Base-by-base conservation (phyloP, 2,797 vertebrate species). In the Podarcis lilfordi region DNA sequence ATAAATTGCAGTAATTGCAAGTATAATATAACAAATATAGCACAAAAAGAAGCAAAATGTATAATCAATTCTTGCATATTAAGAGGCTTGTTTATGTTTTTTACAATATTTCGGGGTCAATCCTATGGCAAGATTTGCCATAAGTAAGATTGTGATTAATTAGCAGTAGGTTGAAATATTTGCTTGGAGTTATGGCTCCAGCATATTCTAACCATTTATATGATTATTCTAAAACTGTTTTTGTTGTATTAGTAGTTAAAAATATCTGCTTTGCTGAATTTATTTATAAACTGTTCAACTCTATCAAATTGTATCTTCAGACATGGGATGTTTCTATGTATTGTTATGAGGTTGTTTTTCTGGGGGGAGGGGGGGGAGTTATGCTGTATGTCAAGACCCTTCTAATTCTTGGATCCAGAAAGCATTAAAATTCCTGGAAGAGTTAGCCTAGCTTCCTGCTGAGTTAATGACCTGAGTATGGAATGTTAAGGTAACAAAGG, bases 61-160 rank as follows among this genome's bases (percentile, higher is more conserved):
- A 95, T 89, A 88, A 89, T 95, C 93, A 89, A 94, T 95, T 96
- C 9, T 37, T 96, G 91, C 81, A 87, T 89, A 92, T 85, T 68
- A 87, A 92, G 95, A 89, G 91, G 55, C 55, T 97, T 68, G 66
- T 96, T 95, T 95, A 96, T 96, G 96, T 94, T 96, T 92, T 10
- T 1, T 94, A 77, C 0, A 0, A 94, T 96, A 95, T 96, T 96
- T 96, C 92, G 96, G 96, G 50, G 13, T 13, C 50, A 55, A 55
- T 4, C 50, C 13, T 55, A 15, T 55, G 50, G 50, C 50, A 64
- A 97, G 96, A 96, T 97, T 97, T 95, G 93, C 93, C 92, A 94
- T 87, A 91, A 55, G 93, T 96, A 96, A 96, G 96, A 97, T 96
- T 95, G 97, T 96, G 96, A 97, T 97, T 94, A 97, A 97, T 96